Conservation (phyloP, 1,140 invertebrate species). For the Palaemon carinicauda region DNA sequence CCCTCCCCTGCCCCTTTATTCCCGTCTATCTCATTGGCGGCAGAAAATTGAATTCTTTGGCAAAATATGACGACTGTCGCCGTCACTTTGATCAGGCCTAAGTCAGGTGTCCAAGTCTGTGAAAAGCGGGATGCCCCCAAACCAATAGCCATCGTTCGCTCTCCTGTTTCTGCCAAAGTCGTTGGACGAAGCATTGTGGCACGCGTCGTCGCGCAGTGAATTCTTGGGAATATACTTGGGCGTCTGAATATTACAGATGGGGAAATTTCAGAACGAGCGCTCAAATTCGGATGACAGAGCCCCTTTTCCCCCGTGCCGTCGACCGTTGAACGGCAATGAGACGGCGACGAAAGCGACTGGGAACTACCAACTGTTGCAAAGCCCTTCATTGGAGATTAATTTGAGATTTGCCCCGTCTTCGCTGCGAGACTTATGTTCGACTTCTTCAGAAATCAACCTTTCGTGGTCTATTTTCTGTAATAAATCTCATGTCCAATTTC, state of each 20-base stretch:
- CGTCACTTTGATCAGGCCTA: slow-evolving; percentile 48
- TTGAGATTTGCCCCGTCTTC: slow-evolving; percentile 47
- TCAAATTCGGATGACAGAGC: not conserved
- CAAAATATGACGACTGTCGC: slow-evolving; percentile 51
- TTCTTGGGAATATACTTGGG: too few relatives aligned
- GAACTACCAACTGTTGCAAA: slow-evolving; percentile 39
- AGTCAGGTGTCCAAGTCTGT: slow-evolving; percentile 21
- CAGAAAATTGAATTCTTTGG: slow-evolving; percentile 50
- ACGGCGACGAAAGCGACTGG: not conserved
- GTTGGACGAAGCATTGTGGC: too few relatives aligned
- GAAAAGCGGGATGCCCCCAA: not conserved
- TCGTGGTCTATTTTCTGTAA: slow-evolving; percentile 41
- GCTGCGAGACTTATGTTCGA: slow-evolving; percentile 30
- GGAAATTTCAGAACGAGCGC: not conserved
- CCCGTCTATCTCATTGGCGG: slow-evolving; percentile 4
- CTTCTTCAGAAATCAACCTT: slow-evolving; percentile 38
- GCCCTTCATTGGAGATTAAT: slow-evolving; percentile 53
- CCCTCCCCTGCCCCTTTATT: not conserved
- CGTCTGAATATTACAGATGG: too few relatives aligned
- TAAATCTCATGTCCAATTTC: slow-evolving; percentile 41
- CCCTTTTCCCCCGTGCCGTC: not conserved
- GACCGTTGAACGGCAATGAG: not conserved
- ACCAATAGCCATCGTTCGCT: not conserved
- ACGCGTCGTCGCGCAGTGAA: too few relatives aligned
- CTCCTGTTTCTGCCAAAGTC: not conserved